Percentiles rank a stretch among this genome's conserved stretches.
Evolutionary conservation across 2,888 invertebrate species (phyloP).

Genomic region (Hirtodrosophila trivittata): DNA sequence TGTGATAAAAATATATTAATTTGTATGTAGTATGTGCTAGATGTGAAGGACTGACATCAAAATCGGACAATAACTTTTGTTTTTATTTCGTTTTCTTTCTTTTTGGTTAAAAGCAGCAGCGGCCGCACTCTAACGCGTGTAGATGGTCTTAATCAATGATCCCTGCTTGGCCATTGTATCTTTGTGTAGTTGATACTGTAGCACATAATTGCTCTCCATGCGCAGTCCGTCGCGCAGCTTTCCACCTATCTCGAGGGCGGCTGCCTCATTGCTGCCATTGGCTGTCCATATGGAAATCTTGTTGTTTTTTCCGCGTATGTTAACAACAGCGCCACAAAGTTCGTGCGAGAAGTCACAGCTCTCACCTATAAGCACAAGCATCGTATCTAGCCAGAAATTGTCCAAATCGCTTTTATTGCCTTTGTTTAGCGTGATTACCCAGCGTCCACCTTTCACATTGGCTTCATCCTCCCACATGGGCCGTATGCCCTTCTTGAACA

Average conservation of each 20-base stretch:
- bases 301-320: conserved; percentile 95
- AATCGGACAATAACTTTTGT: not conserved
- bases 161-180: conserved; percentile 93
- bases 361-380: conserved; percentile 95
- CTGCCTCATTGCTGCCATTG: conserved; percentile 89
- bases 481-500: conserved; percentile 88
- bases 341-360: conserved; percentile 95
- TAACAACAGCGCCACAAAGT: conserved; percentile 97
- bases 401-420: conserved; percentile 89
- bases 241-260: conserved; percentile 92
- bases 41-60: not conserved
- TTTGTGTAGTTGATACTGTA: conserved; percentile 90
- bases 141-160: conserved; percentile 88
- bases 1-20: no score
- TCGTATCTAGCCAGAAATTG: conserved; percentile 91
- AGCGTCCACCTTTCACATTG: conserved; percentile 92
- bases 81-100: not conserved
- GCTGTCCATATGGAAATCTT: conserved; percentile 95
- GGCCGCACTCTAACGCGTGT: conserved; percentile 37
- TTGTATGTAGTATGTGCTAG: not conserved
- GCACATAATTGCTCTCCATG: conserved; percentile 85
- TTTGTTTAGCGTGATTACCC: conserved; percentile 90
- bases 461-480: conserved; percentile 96
- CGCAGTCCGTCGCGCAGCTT: conserved; percentile 93
- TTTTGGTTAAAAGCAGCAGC: not conserved